phyloP scores from a whole-genome alignment of 1,140 invertebrate species.

The Achroia grisella region DNA sequence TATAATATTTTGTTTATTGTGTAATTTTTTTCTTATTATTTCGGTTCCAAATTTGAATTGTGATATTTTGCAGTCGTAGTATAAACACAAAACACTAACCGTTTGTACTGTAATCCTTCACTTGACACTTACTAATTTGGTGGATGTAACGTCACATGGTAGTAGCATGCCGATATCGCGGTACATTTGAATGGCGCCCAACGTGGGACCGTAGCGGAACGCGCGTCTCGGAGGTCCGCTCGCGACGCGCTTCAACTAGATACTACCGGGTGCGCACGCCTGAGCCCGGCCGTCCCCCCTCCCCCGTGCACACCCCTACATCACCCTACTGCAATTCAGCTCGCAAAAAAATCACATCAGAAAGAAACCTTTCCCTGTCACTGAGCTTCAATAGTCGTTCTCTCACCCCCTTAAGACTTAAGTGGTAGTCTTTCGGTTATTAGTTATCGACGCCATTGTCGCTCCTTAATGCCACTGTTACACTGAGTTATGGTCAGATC shows the following conservation, averaged over 20 bases:
- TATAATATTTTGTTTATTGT: conserved; percentile 1
- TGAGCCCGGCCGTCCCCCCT: conserved; percentile 51
- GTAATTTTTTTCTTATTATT: background rate
- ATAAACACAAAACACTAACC: too few species aligned
- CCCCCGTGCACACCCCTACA: conserved; percentile 13
- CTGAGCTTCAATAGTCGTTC: conserved; percentile 42
- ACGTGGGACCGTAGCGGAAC: conserved; percentile 22
- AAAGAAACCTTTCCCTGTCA: conserved; percentile 60
- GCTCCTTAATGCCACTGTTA: conserved; percentile 42
- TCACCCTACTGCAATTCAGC: conserved; percentile 51
- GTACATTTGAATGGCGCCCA: conserved; percentile 37
- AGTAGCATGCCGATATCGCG: conserved; percentile 15
- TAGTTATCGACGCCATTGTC: conserved; percentile 47
- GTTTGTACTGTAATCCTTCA: conserved; percentile 2
- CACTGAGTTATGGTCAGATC: conserved; percentile 36
- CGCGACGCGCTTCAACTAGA: conserved; percentile 24
- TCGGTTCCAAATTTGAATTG: too few species aligned
- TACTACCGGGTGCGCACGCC: conserved; percentile 65
- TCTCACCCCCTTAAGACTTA: conserved; percentile 43
- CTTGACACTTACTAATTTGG: conserved; percentile 1
- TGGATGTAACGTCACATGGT: conserved; percentile 1
- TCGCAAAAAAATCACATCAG: conserved; percentile 58
- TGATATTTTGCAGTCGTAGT: too few species aligned
- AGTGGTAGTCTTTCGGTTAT: conserved; percentile 45
- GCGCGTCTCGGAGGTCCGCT: conserved; percentile 16